Percentiles rank a stretch among this genome's conserved stretches.
Conservation (phyloP, 2,888 invertebrate species). For the Eueremaeus valkanovi region DNA sequence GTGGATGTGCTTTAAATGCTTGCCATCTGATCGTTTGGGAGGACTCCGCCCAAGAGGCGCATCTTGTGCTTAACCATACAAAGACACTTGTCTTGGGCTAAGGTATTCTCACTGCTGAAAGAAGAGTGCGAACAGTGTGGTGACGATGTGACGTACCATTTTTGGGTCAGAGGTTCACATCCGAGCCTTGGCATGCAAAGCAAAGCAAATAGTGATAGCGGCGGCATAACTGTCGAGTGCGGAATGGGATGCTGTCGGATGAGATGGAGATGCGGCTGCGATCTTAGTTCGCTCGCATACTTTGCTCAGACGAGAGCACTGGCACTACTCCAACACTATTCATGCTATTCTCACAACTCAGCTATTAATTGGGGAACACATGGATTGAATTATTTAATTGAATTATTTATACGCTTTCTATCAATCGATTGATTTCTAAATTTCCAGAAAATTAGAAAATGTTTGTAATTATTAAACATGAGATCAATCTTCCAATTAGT, state of each 20-base stretch:
- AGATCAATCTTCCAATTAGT: background rate
- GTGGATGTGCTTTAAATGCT: conserved; percentile 1
- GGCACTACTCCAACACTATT: conserved; percentile 14
- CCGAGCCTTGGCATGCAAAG: background rate
- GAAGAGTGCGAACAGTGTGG: background rate
- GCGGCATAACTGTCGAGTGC: background rate
- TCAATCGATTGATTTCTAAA: background rate
- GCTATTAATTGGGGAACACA: no score
- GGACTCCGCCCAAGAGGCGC: conserved; percentile 10
- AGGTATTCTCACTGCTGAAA: background rate
- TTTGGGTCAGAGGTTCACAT: conserved; percentile 16
- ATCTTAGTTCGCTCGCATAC: background rate
- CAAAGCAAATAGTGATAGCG: background rate
- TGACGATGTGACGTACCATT: conserved; percentile 31
- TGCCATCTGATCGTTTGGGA: background rate
- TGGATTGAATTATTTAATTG: background rate
- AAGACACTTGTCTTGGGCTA: conserved; percentile 12
- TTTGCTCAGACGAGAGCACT: background rate
- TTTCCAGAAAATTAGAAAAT: background rate
- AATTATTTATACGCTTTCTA: background rate
- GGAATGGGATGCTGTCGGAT: no score
- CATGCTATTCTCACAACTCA: background rate
- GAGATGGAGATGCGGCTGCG: background rate
- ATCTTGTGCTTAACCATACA: conserved; percentile 28
- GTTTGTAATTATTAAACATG: background rate